Percentiles rank a stretch among this genome's conserved stretches.
These are phyloP conservation scores for Porites divaricata DNA, from an alignment of 92 coral and sea anemone genomes.

Conservation along the genomic window DNA sequence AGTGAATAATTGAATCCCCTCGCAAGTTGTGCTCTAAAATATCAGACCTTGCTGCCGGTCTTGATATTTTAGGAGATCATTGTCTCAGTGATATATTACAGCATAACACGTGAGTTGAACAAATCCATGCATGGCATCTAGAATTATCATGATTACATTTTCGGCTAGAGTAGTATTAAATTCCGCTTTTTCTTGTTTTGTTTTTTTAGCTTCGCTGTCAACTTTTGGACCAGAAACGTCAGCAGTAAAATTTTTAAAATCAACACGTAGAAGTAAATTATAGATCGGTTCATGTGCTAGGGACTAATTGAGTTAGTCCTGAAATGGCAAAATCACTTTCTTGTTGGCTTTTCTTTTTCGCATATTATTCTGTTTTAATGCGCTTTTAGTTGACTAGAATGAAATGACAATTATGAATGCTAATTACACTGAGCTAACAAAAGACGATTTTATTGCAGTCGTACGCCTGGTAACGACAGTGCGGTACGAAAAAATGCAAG, in stretches of 20 bases:
- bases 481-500: constrained; percentile 35
- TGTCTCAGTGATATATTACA: not conserved
- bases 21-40: not conserved
- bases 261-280: constrained; percentile 6
- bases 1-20: not conserved
- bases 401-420: constrained; percentile 19
- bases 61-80: not conserved
- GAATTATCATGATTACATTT: not conserved
- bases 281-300: not conserved
- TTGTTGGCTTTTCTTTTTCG: not conserved
- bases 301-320: not conserved
- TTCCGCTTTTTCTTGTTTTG: constrained; percentile 25
- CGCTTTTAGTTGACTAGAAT: not conserved
- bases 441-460: constrained; percentile 9
- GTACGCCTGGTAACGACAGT: constrained; percentile 24
- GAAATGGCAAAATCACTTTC: not conserved
- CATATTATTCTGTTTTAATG: constrained; percentile 1
- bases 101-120: not conserved
- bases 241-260: not conserved
- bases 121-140: not conserved
- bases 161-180: constrained; percentile 14
- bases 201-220: constrained; percentile 19
- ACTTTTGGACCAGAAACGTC: not conserved
- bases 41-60: not conserved
- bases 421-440: constrained; percentile 30